Percentiles rank a stretch among this genome's conserved stretches.
Conservation (phyloP, 2,888 invertebrate genomes). For the Lysandra coridon region DNA sequence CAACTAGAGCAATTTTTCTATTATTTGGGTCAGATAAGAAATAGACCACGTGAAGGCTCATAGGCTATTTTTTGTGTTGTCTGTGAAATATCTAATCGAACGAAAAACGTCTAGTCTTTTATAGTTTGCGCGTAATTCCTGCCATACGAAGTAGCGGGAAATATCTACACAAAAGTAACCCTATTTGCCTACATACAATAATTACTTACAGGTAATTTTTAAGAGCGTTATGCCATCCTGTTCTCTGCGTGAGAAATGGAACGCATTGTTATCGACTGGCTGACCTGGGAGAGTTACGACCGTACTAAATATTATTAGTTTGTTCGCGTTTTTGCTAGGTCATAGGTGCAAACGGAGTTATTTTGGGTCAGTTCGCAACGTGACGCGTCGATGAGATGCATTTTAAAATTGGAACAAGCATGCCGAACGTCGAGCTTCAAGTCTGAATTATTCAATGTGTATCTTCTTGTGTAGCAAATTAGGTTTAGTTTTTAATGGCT, state of each 20-base stretch:
- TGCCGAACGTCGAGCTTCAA: background rate
- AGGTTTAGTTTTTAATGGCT: too few species aligned
- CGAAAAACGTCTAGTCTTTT: too few species aligned
- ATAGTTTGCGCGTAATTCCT: background rate
- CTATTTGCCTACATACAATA: conserved; percentile 8
- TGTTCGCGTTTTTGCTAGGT: background rate
- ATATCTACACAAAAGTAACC: background rate
- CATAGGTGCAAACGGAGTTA: background rate
- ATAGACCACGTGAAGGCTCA: too few species aligned
- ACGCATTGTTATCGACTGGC: background rate
- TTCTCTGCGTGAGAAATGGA: conserved; percentile 14
- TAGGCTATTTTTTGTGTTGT: too few species aligned
- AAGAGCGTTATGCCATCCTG: conserved; percentile 12
- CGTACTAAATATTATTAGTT: conserved; percentile 7
- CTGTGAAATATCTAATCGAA: too few species aligned
- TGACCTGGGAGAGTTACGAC: background rate
- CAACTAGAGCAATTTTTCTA: too few species aligned
- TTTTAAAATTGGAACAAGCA: background rate
- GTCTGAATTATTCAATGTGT: too few species aligned
- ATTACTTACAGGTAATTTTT: conserved; percentile 15
- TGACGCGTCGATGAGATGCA: background rate
- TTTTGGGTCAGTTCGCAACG: background rate
- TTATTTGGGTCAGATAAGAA: too few species aligned
- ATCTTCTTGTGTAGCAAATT: too few species aligned
- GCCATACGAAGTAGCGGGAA: background rate